A percentile compares a stretch with the other conserved stretches of the same genome.
Evolutionary conservation across 1,140 invertebrate species (phyloP).

Genomic region (Eurytemora carolleeae): DNA sequence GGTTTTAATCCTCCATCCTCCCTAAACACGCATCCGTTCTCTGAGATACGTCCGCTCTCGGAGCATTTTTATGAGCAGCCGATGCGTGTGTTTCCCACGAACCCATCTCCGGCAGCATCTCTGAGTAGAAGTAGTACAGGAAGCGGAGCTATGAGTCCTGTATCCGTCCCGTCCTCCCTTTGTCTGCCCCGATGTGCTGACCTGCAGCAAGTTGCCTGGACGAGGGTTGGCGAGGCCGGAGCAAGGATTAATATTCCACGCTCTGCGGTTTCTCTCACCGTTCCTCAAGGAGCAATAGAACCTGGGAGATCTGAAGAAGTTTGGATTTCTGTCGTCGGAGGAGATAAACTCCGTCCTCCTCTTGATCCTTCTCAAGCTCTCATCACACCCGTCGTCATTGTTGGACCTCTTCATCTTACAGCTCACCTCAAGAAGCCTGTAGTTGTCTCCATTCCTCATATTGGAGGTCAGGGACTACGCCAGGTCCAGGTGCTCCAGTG

Average conservation of each 20-base stretch:
- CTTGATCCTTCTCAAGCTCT: not conserved
- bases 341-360: not conserved
- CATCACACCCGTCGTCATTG: not conserved
- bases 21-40: not conserved
- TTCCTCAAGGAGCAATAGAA: slow-evolving; percentile 5
- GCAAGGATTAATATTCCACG: slow-evolving; percentile 2
- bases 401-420: not conserved
- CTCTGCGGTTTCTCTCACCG: not conserved
- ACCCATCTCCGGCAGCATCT: not conserved
- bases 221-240: not conserved
- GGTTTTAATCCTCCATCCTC: not conserved
- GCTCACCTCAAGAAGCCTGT: slow-evolving; percentile 1
- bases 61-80: slow-evolving; percentile 14
- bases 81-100: not conserved
- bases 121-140: not conserved
- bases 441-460: slow-evolving; percentile 9
- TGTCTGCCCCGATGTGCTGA: not conserved
- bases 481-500: not conserved
- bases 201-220: not conserved
- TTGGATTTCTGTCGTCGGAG: not conserved
- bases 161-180: not conserved
- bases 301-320: not conserved
- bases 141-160: not conserved
- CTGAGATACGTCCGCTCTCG: slow-evolving; percentile 5
- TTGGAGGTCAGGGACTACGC: not conserved